Percentiles rank a stretch among this genome's conserved stretches.
phyloP scores from a whole-genome alignment of 2,113 vertebrate species.

The Panthera uncia region DNA sequence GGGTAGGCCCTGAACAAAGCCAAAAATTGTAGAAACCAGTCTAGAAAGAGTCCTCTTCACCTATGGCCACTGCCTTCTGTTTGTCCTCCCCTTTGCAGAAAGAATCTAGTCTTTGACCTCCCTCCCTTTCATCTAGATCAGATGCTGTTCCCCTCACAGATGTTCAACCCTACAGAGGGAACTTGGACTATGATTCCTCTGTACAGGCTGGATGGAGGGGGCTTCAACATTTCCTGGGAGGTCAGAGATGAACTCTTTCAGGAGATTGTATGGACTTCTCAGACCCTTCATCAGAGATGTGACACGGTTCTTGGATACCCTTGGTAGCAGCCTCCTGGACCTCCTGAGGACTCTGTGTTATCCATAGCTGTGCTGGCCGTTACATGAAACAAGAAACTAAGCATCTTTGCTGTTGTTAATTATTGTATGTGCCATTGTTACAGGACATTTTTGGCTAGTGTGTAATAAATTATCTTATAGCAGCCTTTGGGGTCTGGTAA shows the following conservation, averaged over 20 bases:
- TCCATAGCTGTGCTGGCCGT: slow-evolving; percentile 66
- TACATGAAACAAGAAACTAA: slow-evolving; percentile 65
- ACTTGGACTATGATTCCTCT: slow-evolving; percentile 73
- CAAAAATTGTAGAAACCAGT: slow-evolving; percentile 39
- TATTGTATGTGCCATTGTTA: slow-evolving; percentile 85
- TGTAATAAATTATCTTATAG: slow-evolving; percentile 87
- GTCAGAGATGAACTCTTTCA: slow-evolving; percentile 3
- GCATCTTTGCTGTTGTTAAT: slow-evolving; percentile 79
- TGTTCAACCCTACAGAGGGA: slow-evolving; percentile 66
- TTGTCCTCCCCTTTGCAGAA: slow-evolving; percentile 28
- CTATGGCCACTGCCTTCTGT: background rate
- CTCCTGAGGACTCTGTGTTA: slow-evolving; percentile 69
- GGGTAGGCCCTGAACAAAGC: slow-evolving; percentile 63
- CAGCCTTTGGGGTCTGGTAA: slow-evolving; percentile 72
- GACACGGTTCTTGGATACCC: slow-evolving; percentile 74
- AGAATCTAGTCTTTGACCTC: slow-evolving; percentile 40
- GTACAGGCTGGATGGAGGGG: background rate
- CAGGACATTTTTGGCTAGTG: slow-evolving; percentile 78
- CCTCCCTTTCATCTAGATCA: background rate
- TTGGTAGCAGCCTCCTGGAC: slow-evolving; percentile 68
- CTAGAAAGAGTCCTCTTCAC: slow-evolving; percentile 30
- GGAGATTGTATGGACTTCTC: slow-evolving; percentile 50
- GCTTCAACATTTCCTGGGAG: background rate
- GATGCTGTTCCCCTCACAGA: background rate
- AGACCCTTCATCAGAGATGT: slow-evolving; percentile 76